phyloP scores from a whole-genome alignment of 2,113 vertebrate species.

The Rhipidura dahli region DNA sequence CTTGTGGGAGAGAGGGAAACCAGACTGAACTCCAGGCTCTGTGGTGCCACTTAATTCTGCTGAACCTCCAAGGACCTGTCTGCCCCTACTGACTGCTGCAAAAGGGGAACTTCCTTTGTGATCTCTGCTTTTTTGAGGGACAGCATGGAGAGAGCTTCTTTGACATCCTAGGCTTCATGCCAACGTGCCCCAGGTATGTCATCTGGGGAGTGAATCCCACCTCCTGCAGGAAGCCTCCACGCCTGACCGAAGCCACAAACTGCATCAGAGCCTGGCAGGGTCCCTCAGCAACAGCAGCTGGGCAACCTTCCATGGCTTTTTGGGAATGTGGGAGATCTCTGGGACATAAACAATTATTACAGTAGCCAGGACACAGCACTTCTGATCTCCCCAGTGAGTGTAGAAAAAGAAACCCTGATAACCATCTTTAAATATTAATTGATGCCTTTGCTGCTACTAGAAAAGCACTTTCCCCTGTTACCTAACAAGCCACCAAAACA shows the following conservation, averaged over 20 bases:
- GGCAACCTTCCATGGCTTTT: neutral
- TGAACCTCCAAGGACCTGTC: neutral
- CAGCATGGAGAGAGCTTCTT: neutral
- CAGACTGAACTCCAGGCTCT: neutral
- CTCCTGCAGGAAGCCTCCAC: neutral
- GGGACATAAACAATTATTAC: neutral
- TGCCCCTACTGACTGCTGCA: neutral
- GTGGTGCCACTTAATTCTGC: neutral
- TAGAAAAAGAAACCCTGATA: neutral
- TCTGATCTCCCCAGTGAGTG: neutral
- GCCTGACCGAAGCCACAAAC: neutral
- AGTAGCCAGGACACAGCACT: neutral
- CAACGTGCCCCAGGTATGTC: too few species aligned
- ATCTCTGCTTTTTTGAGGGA: neutral
- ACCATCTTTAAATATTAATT: neutral
- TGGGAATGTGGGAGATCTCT: neutral
- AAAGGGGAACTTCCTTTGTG: neutral
- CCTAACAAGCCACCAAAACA: neutral
- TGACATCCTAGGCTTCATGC: neutral
- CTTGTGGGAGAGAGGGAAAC: neutral
- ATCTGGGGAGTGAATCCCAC: neutral
- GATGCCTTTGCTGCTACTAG: neutral
- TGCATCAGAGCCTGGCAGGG: accelerated
- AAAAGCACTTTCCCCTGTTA: neutral
- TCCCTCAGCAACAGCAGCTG: neutral